Base-by-base conservation (phyloP, 2,113 vertebrate species). In the Herpailurus yagouaroundi region DNA sequence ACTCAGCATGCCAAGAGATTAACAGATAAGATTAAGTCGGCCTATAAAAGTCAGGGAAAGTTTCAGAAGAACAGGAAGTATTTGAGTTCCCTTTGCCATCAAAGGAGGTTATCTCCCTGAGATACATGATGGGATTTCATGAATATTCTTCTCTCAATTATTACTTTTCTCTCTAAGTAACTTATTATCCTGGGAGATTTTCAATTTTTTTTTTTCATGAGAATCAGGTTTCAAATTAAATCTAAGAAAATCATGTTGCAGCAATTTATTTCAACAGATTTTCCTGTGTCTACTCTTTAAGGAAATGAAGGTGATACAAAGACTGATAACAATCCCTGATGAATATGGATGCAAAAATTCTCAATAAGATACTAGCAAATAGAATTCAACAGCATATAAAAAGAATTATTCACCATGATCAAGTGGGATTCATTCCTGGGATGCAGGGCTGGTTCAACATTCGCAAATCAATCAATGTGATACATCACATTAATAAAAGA, bases 61-160 rank as follows among this genome's bases (percentile, higher is more conserved):
- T 25, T 84, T 96, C 18, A 94, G 90, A 95, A 69, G 63, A 89
- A 88, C 15, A 91, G 5, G 41, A 68, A 81, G 4, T 27, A 87
- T 85, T 55, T 60, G 12, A 83, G 11, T 8, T 82, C 41, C 87
- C 41, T 64, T 76, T 83, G 57, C 91, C 68, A 86, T 64, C 48
- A 83, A 88, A 80, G 74, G 83, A 87, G 68, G 60, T 91, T 84
- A 74, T 89, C 38, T 97, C 55, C 38, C 73, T 96, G 45, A 96
- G 52, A 92, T 91, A 63, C 50, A 50, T 45, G 89, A 79, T 21
- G 77, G 4, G 60, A 89, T 73, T 89, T 69, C 79, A 93, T 89
- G 64, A 96, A 97, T 96, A 86, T 95, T 96, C 52, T 95, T 91
- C 93, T 81, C 57, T 86, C 55, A 83, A 23, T 96, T 95, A 95